Evolutionary conservation across 92 coral and sea anemone genomes (phyloP).

Genomic region (Phenganax marumi): DNA sequence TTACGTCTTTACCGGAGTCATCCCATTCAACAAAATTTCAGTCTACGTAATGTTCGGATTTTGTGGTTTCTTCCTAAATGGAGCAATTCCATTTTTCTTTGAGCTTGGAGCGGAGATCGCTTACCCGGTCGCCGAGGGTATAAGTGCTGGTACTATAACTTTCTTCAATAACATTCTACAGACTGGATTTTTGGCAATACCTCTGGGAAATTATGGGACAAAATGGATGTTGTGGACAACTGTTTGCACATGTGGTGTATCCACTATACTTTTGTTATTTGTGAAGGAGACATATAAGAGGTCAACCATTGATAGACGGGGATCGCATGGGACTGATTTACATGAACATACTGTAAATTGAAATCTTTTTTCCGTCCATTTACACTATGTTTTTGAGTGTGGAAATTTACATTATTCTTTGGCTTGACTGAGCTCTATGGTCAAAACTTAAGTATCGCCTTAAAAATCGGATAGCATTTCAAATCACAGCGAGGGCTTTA

Average conservation of each 20-base stretch:
- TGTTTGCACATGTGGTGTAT: constrained; percentile 68
- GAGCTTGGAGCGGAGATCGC: constrained; percentile 92
- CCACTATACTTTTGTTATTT: constrained; percentile 67
- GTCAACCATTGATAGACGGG: constrained; percentile 64
- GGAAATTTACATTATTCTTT: no score
- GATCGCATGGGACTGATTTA: no score
- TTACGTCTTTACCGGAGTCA: constrained; percentile 75
- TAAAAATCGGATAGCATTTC: no score
- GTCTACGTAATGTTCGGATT: constrained; percentile 74
- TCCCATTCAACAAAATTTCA: constrained; percentile 66
- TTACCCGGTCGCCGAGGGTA: constrained; percentile 96
- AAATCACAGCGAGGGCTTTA: no score
- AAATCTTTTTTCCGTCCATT: no score
- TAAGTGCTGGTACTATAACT: constrained; percentile 82
- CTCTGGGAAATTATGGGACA: constrained; percentile 88
- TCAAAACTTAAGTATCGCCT: no score
- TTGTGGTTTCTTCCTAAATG: constrained; percentile 70
- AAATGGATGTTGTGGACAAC: constrained; percentile 96
- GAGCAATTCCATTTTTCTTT: constrained; percentile 75
- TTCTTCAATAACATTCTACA: constrained; percentile 77
- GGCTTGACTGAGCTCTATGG: no score
- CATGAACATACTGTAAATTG: no score
- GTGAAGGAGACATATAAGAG: constrained; percentile 68
- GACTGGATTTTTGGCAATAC: constrained; percentile 77
- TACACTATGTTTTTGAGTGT: no score